A percentile compares a stretch with the other conserved stretches of the same genome.
phyloP scores from a whole-genome alignment of 1,140 invertebrate genomes.

The Myzus persicae region DNA sequence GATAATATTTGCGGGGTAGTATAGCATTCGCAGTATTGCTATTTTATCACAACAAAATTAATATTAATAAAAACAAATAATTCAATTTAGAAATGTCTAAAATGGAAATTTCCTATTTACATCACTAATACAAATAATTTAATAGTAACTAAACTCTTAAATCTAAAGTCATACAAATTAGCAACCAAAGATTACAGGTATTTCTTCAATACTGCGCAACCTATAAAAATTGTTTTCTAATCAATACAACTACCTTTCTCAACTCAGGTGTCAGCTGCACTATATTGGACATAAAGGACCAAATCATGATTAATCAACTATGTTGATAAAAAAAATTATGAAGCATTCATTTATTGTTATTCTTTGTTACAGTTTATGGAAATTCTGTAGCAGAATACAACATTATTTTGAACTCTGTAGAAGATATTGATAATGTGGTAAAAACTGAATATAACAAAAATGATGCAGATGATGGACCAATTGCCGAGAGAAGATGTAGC shows the following conservation, averaged over 20 bases:
- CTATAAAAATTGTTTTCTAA: neutral
- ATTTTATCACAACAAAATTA: too few relatives aligned
- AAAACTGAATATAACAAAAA: conserved; percentile 64
- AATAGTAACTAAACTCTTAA: neutral
- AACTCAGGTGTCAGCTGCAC: too few relatives aligned
- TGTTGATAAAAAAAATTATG: neutral
- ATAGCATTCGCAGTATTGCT: too few relatives aligned
- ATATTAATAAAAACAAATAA: too few relatives aligned
- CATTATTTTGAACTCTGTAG: conserved; percentile 73
- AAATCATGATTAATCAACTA: neutral
- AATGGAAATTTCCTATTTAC: too few relatives aligned
- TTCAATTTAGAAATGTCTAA: too few relatives aligned
- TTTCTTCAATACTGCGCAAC: neutral
- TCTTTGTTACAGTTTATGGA: conserved; percentile 70
- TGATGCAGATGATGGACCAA: conserved; percentile 74
- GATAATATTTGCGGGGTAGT: too few relatives aligned
- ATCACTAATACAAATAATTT: too few relatives aligned
- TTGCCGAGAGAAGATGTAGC: conserved; percentile 86
- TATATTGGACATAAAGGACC: neutral
- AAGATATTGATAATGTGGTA: conserved; percentile 65
- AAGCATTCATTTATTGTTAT: neutral
- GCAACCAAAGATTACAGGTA: neutral
- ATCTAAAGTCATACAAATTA: neutral
- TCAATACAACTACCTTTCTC: too few relatives aligned
- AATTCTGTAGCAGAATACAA: conserved; percentile 72